Conservation (phyloP, 2,888 invertebrate genomes). For the Parnassius orleans region DNA sequence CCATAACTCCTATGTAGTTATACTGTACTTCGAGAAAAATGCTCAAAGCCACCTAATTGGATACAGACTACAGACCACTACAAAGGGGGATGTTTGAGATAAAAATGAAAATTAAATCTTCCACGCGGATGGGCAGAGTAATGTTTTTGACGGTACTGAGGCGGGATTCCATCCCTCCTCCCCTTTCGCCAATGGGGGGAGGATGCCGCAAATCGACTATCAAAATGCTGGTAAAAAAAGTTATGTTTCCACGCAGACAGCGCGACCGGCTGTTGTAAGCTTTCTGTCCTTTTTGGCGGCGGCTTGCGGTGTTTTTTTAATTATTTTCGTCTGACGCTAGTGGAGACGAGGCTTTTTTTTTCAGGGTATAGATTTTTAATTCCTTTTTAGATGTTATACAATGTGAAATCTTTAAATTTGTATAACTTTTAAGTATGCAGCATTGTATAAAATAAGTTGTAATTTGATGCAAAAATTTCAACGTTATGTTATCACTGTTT, state of each 20-base stretch:
- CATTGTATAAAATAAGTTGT: too few relatives aligned
- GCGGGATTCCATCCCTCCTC: constrained; percentile 41
- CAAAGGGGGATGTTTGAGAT: constrained; percentile 81
- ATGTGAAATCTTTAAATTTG: too few relatives aligned
- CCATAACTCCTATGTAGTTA: constrained; percentile 67
- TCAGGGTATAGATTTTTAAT: constrained; percentile 1
- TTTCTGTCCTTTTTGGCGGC: constrained; percentile 49
- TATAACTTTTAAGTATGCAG: too few relatives aligned
- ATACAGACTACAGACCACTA: constrained; percentile 77
- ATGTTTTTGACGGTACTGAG: constrained; percentile 79
- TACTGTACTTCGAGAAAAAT: constrained; percentile 65
- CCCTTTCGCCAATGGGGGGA: constrained; percentile 43
- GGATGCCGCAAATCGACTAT: constrained; percentile 77
- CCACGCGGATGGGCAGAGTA: constrained; percentile 78
- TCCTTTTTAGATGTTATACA: too few relatives aligned
- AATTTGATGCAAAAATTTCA: too few relatives aligned
- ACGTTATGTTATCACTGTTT: too few relatives aligned
- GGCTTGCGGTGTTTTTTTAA: constrained; percentile 39
- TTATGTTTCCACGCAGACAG: constrained; percentile 62
- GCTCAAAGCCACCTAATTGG: constrained; percentile 79
- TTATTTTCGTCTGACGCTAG: constrained; percentile 41
- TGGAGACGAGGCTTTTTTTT: constrained; percentile 27
- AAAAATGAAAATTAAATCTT: constrained; percentile 83
- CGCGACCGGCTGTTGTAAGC: constrained; percentile 58
- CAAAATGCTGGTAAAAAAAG: constrained; percentile 76